These are phyloP conservation scores for Acanthoscelides obtectus DNA, from an alignment of 2,888 invertebrate genomes.

Conservation along the genomic window DNA sequence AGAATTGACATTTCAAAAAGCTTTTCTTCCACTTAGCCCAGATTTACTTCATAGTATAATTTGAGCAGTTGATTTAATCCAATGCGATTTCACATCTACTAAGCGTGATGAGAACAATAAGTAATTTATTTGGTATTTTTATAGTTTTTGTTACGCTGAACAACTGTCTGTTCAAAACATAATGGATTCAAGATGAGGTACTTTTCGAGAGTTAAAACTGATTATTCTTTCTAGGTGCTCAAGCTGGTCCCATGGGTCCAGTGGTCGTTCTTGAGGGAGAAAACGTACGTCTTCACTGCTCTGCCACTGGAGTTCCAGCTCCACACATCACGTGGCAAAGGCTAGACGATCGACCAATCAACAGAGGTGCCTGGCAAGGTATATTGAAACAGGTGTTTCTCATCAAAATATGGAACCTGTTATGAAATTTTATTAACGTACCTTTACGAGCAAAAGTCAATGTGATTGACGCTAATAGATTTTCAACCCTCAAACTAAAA, in stretches of 20 bases:
- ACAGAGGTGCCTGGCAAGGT: conserved; percentile 61
- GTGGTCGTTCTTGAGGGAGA: conserved; percentile 76
- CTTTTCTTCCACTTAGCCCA: no score
- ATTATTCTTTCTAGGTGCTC: conserved; percentile 28
- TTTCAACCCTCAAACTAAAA: no score
- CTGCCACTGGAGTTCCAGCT: conserved; percentile 70
- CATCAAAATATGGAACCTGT: neutral
- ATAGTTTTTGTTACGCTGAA: no score
- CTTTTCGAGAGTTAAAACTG: no score
- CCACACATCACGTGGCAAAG: conserved; percentile 77
- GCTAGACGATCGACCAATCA: conserved; percentile 59
- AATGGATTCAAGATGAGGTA: no score
- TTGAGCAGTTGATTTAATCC: no score
- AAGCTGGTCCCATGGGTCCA: conserved; percentile 43
- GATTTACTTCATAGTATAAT: no score
- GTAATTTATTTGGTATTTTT: no score
- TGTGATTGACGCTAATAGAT: neutral
- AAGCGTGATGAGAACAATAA: no score
- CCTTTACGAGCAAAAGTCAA: neutral
- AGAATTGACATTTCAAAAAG: no score
- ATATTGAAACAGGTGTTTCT: neutral
- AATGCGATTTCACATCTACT: no score
- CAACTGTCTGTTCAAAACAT: no score
- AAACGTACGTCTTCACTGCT: conserved; percentile 76
- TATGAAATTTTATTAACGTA: neutral